These are phyloP conservation scores for Nephrocerus scutellatus DNA, from an alignment of 2,888 invertebrate genomes.

Conservation along the genomic window DNA sequence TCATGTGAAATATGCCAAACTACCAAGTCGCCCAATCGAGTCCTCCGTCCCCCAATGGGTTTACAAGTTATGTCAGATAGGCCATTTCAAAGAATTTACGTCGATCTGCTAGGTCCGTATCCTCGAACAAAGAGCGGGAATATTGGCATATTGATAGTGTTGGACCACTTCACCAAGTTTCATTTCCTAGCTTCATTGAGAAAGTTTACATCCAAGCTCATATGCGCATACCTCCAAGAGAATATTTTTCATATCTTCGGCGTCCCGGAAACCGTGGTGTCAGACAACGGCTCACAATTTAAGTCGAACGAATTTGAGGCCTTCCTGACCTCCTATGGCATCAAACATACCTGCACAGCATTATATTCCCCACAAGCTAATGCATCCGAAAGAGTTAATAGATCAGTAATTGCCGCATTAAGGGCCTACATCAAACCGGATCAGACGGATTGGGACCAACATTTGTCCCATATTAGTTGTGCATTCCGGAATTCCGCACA, in stretches of 20 bases:
- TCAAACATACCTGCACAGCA: conserved; percentile 4
- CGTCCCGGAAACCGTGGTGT: conserved; percentile 20
- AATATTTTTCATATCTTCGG: conserved; percentile 25
- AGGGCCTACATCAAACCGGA: conserved; percentile 2
- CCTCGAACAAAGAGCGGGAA: conserved; percentile 8
- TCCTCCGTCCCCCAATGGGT: conserved; percentile 12
- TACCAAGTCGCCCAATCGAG: too few relatives aligned
- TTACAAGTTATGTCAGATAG: not conserved
- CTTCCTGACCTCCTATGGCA: conserved; percentile 2
- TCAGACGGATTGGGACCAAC: conserved; percentile 3
- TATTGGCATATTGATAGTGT: not conserved
- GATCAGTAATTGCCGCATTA: conserved; percentile 5
- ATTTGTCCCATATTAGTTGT: not conserved
- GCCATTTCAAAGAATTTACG: conserved; percentile 10
- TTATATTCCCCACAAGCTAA: conserved; percentile 5
- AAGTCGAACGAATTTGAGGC: conserved; percentile 10
- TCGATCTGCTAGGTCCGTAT: conserved; percentile 15
- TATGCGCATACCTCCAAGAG: conserved; percentile 2
- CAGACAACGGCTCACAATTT: conserved; percentile 28
- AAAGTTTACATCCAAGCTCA: not conserved
- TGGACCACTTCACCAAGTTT: conserved; percentile 7
- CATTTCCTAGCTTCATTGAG: conserved; percentile 3
- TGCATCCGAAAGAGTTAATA: conserved; percentile 4
- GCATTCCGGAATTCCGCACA: not conserved
- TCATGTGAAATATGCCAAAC: too few relatives aligned